Evolutionary conservation across 2,797 vertebrate genomes (phyloP).

Genomic region (Trachurus trachurus): DNA sequence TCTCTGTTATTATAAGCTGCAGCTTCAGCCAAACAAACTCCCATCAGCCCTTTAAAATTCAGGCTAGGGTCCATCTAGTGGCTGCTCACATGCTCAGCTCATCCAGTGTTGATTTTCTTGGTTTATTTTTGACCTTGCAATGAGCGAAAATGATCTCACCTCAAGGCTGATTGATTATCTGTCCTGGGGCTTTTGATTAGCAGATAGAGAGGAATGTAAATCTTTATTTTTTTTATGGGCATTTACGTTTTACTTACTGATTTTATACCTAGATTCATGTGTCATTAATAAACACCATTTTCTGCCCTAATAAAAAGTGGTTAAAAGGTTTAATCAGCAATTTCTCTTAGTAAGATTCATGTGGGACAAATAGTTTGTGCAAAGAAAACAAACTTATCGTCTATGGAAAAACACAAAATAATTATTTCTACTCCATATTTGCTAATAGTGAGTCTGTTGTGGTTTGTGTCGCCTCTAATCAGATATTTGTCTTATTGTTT

Average conservation of each 20-base stretch:
- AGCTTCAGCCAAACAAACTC: neutral
- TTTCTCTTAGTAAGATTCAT: no score
- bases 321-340: no score
- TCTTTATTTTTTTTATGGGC: neutral
- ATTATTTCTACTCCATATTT: neutral
- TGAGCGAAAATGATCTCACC: neutral
- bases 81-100: neutral
- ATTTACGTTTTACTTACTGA: no score
- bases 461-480: neutral
- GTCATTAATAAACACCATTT: no score
- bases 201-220: neutral
- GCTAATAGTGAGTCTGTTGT: neutral
- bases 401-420: no score
- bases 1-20: neutral
- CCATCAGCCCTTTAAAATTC: neutral
- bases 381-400: no score
- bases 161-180: neutral
- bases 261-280: no score
- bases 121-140: neutral
- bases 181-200: neutral
- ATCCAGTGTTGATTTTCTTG: no score
- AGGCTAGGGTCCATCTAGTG: neutral
- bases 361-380: no score
- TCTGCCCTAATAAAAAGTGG: no score
- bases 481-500: neutral